Evolutionary conservation across 2,113 vertebrate species (phyloP).

Genomic region (Natator depressus): DNA sequence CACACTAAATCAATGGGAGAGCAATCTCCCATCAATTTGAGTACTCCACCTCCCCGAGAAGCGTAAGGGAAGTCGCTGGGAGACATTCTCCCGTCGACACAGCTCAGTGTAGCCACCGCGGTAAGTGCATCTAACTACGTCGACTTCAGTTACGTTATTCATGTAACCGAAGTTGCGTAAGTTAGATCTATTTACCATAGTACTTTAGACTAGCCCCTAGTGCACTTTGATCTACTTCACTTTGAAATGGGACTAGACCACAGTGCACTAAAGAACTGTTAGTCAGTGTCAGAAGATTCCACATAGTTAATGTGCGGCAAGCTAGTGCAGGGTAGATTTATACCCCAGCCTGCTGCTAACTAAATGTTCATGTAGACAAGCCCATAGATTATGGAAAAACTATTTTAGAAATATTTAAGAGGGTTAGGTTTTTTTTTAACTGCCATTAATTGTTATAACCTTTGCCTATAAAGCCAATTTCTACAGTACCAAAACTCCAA

Average conservation of each 20-base stretch:
- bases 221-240: not conserved
- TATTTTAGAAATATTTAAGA: conserved; percentile 19
- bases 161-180: too few species aligned
- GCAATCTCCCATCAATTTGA: too few species aligned
- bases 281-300: not conserved
- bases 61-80: too few species aligned
- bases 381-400: not conserved
- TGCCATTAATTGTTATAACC: not conserved
- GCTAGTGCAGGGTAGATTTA: not conserved
- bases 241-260: not conserved
- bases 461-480: not conserved
- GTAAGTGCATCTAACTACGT: too few species aligned
- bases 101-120: too few species aligned
- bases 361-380: not conserved
- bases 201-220: too few species aligned
- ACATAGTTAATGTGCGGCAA: not conserved
- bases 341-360: not conserved
- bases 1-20: too few species aligned
- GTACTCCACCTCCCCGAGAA: too few species aligned
- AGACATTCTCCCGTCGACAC: too few species aligned
- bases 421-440: not conserved
- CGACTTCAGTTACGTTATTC: too few species aligned
- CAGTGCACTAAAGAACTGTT: not conserved
- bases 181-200: too few species aligned
- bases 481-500: not conserved